A percentile compares a stretch with the other conserved stretches of the same genome.
Evolutionary conservation across 2,113 vertebrate species (phyloP).

Genomic region (Peucedramus taeniatus): DNA sequence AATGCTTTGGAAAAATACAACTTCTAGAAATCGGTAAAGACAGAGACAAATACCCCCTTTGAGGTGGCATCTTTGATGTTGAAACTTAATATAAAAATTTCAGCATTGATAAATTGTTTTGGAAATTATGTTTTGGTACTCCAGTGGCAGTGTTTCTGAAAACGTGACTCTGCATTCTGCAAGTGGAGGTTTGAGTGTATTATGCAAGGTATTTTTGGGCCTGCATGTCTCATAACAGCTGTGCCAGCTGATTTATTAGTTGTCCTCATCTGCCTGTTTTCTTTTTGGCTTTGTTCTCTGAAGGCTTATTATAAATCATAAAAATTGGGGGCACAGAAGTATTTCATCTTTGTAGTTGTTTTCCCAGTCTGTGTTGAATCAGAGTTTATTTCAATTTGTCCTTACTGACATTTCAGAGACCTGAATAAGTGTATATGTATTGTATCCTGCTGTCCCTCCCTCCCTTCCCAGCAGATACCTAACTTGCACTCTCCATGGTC

Average conservation of each 20-base stretch:
- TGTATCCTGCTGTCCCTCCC: neutral
- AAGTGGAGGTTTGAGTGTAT: neutral
- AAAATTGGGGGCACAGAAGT: neutral
- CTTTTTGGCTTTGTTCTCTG: neutral
- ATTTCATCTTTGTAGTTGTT: neutral
- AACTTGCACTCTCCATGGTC: neutral
- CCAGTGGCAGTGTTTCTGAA: neutral
- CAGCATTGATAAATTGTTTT: neutral
- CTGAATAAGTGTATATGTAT: neutral
- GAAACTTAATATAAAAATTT: neutral
- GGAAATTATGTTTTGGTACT: neutral
- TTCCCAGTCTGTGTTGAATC: neutral
- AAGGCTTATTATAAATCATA: neutral
- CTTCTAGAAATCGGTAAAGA: neutral
- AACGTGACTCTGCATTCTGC: neutral
- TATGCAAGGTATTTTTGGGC: neutral
- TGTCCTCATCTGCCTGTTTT: neutral
- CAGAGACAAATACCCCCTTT: neutral
- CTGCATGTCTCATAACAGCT: neutral
- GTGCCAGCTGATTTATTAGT: neutral
- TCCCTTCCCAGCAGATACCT: neutral
- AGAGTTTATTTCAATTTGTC: neutral
- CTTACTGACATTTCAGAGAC: neutral
- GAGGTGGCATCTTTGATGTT: neutral
- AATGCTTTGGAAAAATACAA: neutral